Evolutionary conservation across 2,888 invertebrate species (phyloP).

Genomic region (Dendrolimus houi): DNA sequence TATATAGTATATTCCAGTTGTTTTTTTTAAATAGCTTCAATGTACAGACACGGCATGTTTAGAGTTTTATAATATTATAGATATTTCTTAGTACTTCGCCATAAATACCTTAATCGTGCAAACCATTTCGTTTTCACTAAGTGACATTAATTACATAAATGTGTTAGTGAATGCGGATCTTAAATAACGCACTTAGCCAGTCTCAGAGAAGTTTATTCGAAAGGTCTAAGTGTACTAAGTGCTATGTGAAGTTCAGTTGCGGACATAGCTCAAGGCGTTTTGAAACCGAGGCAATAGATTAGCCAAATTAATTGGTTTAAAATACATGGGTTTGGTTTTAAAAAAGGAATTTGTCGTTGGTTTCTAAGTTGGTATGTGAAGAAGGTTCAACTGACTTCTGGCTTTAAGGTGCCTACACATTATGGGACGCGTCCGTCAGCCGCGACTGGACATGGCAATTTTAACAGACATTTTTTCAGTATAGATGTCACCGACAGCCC

Average conservation of each 20-base stretch:
- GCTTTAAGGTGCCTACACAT: too few relatives aligned
- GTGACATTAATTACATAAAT: neutral
- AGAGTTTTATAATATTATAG: too few relatives aligned
- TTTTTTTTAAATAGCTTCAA: too few relatives aligned
- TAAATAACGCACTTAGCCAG: conserved; percentile 38
- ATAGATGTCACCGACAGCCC: too few relatives aligned
- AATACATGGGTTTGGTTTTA: conserved; percentile 12
- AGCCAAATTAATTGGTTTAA: neutral
- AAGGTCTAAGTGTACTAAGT: conserved; percentile 27
- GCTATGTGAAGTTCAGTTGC: conserved; percentile 22
- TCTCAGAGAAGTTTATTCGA: conserved; percentile 40
- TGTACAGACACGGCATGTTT: too few relatives aligned
- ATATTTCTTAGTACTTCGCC: too few relatives aligned
- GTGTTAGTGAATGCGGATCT: conserved; percentile 13
- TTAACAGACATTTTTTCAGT: too few relatives aligned
- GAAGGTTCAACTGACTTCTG: too few relatives aligned
- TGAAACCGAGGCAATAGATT: conserved; percentile 22
- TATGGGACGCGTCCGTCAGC: too few relatives aligned
- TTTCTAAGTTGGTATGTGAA: neutral
- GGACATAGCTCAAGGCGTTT: conserved; percentile 21
- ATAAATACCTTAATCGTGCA: too few relatives aligned
- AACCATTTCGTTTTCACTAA: neutral
- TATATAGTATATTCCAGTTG: too few relatives aligned
- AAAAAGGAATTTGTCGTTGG: conserved; percentile 2
- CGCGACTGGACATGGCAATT: too few relatives aligned